These are phyloP conservation scores for Anarhynchus alexandrinus DNA, from an alignment of 2,113 vertebrate species.

Conservation along the genomic window DNA sequence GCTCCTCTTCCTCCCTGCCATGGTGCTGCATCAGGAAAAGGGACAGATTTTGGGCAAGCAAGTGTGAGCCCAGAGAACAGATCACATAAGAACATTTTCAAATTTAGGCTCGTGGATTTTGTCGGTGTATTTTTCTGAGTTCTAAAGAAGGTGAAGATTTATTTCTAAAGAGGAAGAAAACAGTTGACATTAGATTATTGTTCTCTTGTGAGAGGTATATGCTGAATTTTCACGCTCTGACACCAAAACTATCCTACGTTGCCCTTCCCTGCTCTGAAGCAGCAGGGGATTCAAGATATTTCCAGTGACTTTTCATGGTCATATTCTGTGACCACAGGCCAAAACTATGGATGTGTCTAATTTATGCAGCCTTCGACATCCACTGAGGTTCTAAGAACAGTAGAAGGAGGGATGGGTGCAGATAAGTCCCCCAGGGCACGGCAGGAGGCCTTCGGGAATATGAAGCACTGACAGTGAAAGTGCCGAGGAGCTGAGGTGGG, in stretches of 20 bases:
- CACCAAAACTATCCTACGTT: background rate
- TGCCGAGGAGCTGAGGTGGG: background rate
- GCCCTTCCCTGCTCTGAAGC: background rate
- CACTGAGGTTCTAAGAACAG: background rate
- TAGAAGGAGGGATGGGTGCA: accelerated
- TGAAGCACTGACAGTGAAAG: background rate
- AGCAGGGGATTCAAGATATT: background rate
- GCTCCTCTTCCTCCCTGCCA: background rate
- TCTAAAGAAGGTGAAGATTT: background rate
- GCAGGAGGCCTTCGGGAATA: background rate
- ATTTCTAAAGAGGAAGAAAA: background rate
- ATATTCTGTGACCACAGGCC: background rate
- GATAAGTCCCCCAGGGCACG: background rate
- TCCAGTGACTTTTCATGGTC: background rate
- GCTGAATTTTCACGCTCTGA: background rate
- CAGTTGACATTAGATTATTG: background rate
- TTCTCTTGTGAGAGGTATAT: background rate
- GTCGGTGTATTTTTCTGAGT: background rate
- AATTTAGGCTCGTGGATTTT: background rate
- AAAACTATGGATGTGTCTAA: background rate
- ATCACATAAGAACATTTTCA: background rate
- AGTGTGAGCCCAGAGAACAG: background rate
- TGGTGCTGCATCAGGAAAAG: background rate
- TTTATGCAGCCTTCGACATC: background rate
- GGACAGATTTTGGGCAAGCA: background rate